Conservation (phyloP, 1,140 invertebrate genomes). For the Drosophila yakuba region DNA sequence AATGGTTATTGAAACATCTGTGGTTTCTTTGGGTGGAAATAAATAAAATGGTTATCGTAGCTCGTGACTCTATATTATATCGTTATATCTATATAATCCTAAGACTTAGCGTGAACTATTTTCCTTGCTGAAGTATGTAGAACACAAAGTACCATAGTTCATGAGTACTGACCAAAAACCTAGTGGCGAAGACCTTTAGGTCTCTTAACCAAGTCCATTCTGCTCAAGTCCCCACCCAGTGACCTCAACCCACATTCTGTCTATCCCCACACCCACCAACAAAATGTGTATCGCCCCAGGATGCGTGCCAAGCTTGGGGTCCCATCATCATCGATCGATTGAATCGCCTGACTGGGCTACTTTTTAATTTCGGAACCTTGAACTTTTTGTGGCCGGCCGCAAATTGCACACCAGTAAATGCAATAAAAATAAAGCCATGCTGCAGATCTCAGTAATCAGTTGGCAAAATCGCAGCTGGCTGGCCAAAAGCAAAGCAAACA, state of each 20-base stretch:
- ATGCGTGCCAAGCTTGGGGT: conserved; percentile 36
- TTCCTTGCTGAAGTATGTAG: too few species aligned
- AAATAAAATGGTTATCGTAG: neutral
- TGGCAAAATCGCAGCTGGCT: conserved; percentile 63
- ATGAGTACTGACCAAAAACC: too few species aligned
- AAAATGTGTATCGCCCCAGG: conserved; percentile 35
- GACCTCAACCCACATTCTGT: conserved; percentile 29
- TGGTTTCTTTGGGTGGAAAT: neutral
- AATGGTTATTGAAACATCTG: neutral
- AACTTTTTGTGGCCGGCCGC: conserved; percentile 60
- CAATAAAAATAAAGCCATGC: conserved; percentile 64
- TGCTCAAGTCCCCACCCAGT: conserved; percentile 3
- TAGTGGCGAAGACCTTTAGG: neutral
- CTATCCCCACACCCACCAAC: conserved; percentile 12
- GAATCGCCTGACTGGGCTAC: conserved; percentile 59
- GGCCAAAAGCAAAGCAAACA: conserved; percentile 53
- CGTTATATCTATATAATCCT: too few species aligned
- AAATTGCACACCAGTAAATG: conserved; percentile 71
- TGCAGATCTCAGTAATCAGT: conserved; percentile 73
- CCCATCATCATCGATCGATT: conserved; percentile 36
- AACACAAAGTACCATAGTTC: too few species aligned
- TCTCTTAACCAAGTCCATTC: neutral
- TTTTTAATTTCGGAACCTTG: conserved; percentile 80
- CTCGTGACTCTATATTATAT: too few species aligned
- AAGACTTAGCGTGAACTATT: too few species aligned